Evolutionary conservation across 2,797 vertebrate species (phyloP).

Genomic region (Podarcis lilfordi): DNA sequence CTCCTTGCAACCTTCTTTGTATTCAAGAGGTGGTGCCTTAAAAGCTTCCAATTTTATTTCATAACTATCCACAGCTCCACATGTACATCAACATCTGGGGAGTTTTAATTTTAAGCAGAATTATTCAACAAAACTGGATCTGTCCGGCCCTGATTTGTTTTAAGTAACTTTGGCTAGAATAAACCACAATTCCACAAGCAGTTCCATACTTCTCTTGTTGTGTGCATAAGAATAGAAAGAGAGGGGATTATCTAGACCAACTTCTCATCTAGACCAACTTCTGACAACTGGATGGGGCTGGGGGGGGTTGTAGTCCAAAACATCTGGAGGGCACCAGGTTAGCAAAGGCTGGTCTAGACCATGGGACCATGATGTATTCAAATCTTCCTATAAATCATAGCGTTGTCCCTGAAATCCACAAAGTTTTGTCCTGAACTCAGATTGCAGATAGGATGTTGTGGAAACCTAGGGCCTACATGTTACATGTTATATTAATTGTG

Average conservation of each 20-base stretch:
- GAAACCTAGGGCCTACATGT: neutral
- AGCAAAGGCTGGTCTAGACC: neutral
- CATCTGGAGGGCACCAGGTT: no score
- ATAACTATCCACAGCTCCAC: neutral
- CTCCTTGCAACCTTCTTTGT: neutral
- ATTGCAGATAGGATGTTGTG: neutral
- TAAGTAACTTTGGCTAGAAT: neutral
- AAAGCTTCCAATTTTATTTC: neutral
- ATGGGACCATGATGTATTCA: neutral
- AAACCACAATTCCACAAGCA: neutral
- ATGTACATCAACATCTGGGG: neutral
- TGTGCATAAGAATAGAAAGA: neutral
- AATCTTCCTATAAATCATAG: neutral
- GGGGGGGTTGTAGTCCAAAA: no score
- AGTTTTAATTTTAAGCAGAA: neutral
- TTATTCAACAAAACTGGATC: neutral
- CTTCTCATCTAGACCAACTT: no score
- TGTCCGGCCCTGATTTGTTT: neutral
- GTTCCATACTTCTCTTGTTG: neutral
- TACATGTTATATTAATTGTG: no score
- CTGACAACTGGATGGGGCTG: no score
- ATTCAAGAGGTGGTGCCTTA: neutral
- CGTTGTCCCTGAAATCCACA: neutral
- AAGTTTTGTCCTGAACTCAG: neutral
- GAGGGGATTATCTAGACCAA: no score